A percentile compares a stretch with the other conserved stretches of the same genome.
These are phyloP conservation scores for Dasyurus viverrinus DNA, from an alignment of 2,113 vertebrate species.

Conservation along the genomic window DNA sequence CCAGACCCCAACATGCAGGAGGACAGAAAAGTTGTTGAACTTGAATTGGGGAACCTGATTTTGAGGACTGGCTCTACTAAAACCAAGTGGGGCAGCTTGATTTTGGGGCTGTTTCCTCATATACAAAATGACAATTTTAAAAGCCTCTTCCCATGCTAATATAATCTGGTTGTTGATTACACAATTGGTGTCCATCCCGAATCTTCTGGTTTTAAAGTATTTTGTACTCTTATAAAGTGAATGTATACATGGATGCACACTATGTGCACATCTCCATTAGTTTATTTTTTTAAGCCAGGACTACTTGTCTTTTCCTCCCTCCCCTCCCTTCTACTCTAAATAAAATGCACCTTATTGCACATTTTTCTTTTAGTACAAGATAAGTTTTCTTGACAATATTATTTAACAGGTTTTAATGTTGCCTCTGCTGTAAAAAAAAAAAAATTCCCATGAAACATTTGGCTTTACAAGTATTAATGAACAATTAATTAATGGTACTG, in stretches of 20 bases:
- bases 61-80: background rate
- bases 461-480: constrained; percentile 85
- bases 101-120: background rate
- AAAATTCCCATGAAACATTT: constrained; percentile 80
- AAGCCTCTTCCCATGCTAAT: background rate
- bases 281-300: background rate
- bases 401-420: constrained; percentile 85
- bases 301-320: background rate
- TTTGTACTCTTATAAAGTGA: background rate
- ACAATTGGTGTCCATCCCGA: background rate
- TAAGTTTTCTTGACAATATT: constrained; percentile 80
- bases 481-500: constrained; percentile 76
- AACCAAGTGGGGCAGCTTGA: background rate
- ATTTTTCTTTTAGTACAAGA: constrained; percentile 79
- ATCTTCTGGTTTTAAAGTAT: background rate
- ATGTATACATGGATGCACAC: background rate
- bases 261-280: background rate
- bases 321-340: background rate
- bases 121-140: background rate
- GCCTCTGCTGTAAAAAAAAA: constrained; percentile 85
- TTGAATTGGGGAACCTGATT: background rate
- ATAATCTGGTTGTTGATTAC: background rate
- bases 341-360: constrained; percentile 48
- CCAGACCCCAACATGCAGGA: background rate
- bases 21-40: background rate